A percentile compares a stretch with the other conserved stretches of the same genome.
phyloP scores from a whole-genome alignment of 2,113 vertebrate genomes.

The Orycteropus afer region DNA sequence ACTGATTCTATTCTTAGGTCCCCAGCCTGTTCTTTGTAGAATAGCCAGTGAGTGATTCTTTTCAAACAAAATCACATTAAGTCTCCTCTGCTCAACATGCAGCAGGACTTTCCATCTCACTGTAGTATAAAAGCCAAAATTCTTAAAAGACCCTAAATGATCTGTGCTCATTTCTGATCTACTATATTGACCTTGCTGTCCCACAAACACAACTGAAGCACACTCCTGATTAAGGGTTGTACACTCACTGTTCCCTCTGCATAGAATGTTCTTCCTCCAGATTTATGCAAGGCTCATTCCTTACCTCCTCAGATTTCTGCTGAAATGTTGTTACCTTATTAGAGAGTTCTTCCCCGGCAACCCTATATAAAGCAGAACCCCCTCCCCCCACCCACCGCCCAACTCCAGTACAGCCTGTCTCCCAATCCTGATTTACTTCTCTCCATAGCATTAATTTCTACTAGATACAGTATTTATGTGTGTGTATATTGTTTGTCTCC shows the following conservation, averaged over 20 bases:
- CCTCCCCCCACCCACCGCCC: neutral
- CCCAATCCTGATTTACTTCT: neutral
- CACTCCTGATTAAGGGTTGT: neutral
- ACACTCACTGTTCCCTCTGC: neutral
- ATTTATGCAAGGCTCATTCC: neutral
- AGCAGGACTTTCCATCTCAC: neutral
- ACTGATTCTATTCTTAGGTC: neutral
- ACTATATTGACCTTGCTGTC: neutral
- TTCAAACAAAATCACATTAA: neutral
- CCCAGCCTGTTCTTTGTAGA: neutral
- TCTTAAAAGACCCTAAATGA: neutral
- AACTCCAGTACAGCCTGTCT: neutral
- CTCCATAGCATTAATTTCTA: neutral
- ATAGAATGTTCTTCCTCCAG: neutral
- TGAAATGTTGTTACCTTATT: neutral
- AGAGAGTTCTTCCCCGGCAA: neutral
- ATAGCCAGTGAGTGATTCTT: neutral
- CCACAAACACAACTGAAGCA: neutral
- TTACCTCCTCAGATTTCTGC: neutral
- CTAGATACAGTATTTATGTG: neutral
- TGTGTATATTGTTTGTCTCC: slow-evolving; percentile 18
- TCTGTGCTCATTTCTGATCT: neutral
- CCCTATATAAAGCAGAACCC: neutral
- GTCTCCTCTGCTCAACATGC: neutral
- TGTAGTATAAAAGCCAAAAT: neutral